A percentile compares a stretch with the other conserved stretches of the same genome.
These are phyloP conservation scores for Meghimatium bilineatum DNA, from an alignment of 2,888 invertebrate species.

Conservation along the genomic window DNA sequence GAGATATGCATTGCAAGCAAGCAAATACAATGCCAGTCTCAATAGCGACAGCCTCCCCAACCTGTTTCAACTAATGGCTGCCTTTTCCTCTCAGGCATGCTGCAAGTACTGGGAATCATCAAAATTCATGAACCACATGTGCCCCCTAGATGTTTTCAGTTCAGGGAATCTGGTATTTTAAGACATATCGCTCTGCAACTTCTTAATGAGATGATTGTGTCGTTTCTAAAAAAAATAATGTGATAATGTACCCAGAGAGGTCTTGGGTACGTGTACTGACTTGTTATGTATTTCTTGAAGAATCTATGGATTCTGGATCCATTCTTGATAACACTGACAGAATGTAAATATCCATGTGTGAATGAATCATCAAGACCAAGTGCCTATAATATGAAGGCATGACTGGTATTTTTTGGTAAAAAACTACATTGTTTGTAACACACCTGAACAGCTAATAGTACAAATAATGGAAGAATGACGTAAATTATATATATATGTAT, in stretches of 20 bases:
- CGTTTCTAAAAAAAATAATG: background rate
- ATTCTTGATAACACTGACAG: background rate
- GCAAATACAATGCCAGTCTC: background rate
- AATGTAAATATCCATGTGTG: background rate
- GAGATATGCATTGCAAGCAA: background rate
- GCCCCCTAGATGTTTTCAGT: background rate
- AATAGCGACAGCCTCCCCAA: background rate
- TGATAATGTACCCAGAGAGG: background rate
- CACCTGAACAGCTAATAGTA: no score
- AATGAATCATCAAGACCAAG: background rate
- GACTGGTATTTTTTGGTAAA: no score
- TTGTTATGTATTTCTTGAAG: background rate
- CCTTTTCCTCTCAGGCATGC: background rate
- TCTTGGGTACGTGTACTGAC: background rate
- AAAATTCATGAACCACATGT: background rate
- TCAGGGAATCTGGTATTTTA: conserved; percentile 6
- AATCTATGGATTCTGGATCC: background rate
- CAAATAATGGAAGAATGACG: no score
- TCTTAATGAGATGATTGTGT: background rate
- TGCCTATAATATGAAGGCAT: background rate
- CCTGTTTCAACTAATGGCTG: background rate
- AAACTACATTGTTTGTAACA: no score
- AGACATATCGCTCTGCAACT: background rate
- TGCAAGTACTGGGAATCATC: background rate
- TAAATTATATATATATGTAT: no score